phyloP scores from a whole-genome alignment of 2,113 vertebrate genomes.

The Spheniscus mendiculus region DNA sequence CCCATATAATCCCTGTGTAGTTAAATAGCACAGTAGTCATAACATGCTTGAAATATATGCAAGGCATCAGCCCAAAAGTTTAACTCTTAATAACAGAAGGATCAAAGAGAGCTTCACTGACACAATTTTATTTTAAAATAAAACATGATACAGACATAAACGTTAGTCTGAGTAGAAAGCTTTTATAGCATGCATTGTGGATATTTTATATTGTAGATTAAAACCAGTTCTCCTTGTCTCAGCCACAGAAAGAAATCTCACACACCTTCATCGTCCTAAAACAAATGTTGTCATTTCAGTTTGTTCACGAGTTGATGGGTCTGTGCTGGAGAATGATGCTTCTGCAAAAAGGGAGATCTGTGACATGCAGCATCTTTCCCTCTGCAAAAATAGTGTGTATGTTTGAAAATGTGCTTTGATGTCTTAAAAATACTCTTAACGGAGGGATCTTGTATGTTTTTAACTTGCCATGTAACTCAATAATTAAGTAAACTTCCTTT shows the following conservation, averaged over 20 bases:
- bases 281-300: not conserved
- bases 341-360: not conserved
- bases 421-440: not conserved
- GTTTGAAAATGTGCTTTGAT: slow-evolving; percentile 42
- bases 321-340: not conserved
- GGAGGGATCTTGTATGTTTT: not conserved
- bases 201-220: not conserved
- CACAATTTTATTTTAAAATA: slow-evolving; percentile 40
- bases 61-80: not conserved
- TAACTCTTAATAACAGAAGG: slow-evolving; percentile 19
- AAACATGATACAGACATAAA: slow-evolving; percentile 41
- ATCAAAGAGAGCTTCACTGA: slow-evolving; percentile 42
- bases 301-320: not conserved
- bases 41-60: slow-evolving; percentile 41
- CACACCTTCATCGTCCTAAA: not conserved
- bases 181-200: not conserved
- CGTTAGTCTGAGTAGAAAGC: not conserved
- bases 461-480: slow-evolving; percentile 11
- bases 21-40: slow-evolving; percentile 1
- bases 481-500: slow-evolving; percentile 50
- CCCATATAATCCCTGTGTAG: slow-evolving; percentile 38
- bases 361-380: not conserved
- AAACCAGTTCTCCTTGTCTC: not conserved
- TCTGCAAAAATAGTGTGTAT: not conserved
- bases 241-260: not conserved